Conservation (phyloP, 2,113 vertebrate species). For the Pseudonaja textilis region DNA sequence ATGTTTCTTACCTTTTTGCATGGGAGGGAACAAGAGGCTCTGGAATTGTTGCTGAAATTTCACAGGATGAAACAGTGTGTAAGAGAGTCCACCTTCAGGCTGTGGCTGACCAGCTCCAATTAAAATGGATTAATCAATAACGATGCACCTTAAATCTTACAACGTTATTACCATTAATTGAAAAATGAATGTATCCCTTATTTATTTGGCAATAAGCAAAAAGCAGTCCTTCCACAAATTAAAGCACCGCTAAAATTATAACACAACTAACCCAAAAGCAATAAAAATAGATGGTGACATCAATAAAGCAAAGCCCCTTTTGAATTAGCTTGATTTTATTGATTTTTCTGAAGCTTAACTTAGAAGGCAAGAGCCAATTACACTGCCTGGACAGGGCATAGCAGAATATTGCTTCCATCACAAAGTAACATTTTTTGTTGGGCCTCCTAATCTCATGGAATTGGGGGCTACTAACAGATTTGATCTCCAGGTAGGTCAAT, state of each 20-base stretch:
- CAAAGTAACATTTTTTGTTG: background rate
- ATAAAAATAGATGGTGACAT: background rate
- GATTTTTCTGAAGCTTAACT: background rate
- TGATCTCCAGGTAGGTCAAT: background rate
- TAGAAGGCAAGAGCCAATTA: background rate
- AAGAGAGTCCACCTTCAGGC: background rate
- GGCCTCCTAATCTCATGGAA: background rate
- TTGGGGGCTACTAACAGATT: background rate
- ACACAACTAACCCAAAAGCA: background rate
- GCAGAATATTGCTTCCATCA: background rate
- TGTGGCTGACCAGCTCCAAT: background rate
- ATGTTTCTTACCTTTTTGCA: background rate
- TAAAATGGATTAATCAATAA: background rate
- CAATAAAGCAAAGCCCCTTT: background rate
- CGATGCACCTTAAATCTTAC: background rate
- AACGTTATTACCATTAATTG: background rate
- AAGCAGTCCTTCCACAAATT: background rate
- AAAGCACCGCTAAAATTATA: background rate
- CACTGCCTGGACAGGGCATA: background rate
- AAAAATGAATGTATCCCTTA: background rate
- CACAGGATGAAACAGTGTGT: background rate
- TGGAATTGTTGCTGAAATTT: background rate
- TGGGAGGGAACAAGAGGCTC: background rate
- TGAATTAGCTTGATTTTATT: background rate
- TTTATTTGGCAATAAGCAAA: background rate